Base-by-base conservation (phyloP, 2,888 invertebrate species). In the Parasteatoda lunata region DNA sequence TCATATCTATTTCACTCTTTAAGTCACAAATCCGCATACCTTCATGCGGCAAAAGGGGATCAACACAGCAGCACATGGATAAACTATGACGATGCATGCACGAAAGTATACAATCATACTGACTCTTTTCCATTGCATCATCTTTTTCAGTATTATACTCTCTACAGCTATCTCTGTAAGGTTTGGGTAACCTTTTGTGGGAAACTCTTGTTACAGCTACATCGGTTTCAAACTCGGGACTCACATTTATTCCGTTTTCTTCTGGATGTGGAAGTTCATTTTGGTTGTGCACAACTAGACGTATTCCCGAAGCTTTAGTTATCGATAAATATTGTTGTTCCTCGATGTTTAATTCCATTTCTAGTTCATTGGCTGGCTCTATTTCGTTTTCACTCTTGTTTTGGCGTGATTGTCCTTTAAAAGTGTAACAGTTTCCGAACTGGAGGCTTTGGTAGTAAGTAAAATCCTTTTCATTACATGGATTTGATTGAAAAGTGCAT, bases 231-330 rank as follows among this genome's bases (percentile, higher is more conserved):
- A 86, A 72, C 11, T 81, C 86, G 7, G 77, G 77, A 45, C 66
- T 71, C 5, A 86, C 64, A 48, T 54, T 77, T 47, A 81, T 48
- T 48, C 86, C 86, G 5, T 66, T 51, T 54, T 72, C 54, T 13
- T 77, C 77, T n/a, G 77, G 77, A 45, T 81, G 47, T 9, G 86
- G 81, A 49, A 48, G 15, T 11, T 88, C 89, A 15, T 83, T 70
- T 5, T 86, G 82, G 54, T 83, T 66, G 69, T 90, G 90, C 7
- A 90, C 70, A 78, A 89, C 76, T 6, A 90, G 75, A n/a, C 89
- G 64, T 11, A 86, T 83, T 6, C 90, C 90, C 4, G 85, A 52
- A n/a, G 77, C 75, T 15, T 82, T 52, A 5, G 89, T 82, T 11
- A 88, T 75, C 8, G 75, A 64, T 1, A 89, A 47, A 49, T 89